Base-by-base conservation (phyloP, 2,113 vertebrate genomes). In the Chelonoidis abingdonii region DNA sequence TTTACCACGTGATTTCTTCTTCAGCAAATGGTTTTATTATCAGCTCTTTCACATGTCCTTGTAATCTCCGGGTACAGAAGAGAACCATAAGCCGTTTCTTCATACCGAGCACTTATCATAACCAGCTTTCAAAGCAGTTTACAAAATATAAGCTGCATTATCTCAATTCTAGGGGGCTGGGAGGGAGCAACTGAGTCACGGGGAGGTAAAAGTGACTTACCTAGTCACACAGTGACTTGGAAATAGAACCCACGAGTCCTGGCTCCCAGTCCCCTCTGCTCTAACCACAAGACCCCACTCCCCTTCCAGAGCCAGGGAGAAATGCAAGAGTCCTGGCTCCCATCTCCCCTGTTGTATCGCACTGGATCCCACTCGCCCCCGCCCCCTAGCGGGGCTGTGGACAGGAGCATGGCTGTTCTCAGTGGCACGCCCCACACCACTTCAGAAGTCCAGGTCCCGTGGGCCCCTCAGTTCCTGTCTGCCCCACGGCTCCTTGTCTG, bases 401-500 rank as follows among this genome's bases (percentile, higher is more conserved):
- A 27, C 65, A 52, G 41, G 44, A 38, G 76, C 3, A 29, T 10
- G 19, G 0, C 3, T 9, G 13, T 17, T 27, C 6, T 53, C 11
- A 59, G 6, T 10, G 2, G 12, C 6, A 52, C 41, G 29, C 10
- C 49, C 49, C 22, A 21, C 4, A 16, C 53, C 27, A 44, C 54
- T 25, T 78, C 38, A n/a, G 50, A 52, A 16, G 57, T 72, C 29
- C 50, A 21, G 5, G 14, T 2, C 4, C 12, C 8, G 41, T 10
- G 41, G 2, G 9, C 29, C 53, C 81, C 19, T 16, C 3, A 1
- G 57, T 14, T 7, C 59, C 3, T 1, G 29, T 35, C 44, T 12
- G 12, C 29, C 44, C 11, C 78, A 8, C 1, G 65, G 27, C 8
- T 16, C 35, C 38, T 27, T 16, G 1, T 14, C 54, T 6, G 29